Evolutionary conservation across 2,888 invertebrate species (phyloP).

Genomic region (Smittia aterrima): DNA sequence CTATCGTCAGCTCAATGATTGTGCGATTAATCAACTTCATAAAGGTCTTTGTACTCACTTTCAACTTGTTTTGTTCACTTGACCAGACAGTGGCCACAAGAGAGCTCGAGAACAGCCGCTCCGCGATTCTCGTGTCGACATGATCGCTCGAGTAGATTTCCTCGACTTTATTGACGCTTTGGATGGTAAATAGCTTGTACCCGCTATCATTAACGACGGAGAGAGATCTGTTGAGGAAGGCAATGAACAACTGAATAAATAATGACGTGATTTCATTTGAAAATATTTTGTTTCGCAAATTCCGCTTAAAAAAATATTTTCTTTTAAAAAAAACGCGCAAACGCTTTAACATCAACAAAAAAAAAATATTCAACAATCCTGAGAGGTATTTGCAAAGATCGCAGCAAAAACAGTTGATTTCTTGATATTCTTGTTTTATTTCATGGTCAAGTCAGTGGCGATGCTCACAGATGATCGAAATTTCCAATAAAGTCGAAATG

Average conservation of each 20-base stretch:
- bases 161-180: slow-evolving; percentile 51
- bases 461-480: background rate
- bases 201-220: slow-evolving; percentile 50
- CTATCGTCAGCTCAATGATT: no score
- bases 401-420: background rate
- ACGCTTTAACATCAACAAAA: background rate
- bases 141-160: slow-evolving; percentile 53
- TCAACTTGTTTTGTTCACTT: slow-evolving; percentile 52
- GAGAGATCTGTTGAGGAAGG: slow-evolving; percentile 49
- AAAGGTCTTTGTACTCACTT: slow-evolving; percentile 45
- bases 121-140: slow-evolving; percentile 52
- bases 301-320: background rate
- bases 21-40: background rate
- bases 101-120: slow-evolving; percentile 52
- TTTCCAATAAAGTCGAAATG: background rate
- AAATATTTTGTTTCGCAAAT: background rate
- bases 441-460: slow-evolving; percentile 14
- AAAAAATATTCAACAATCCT: background rate
- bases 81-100: slow-evolving; percentile 52
- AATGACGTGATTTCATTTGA: background rate
- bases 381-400: background rate
- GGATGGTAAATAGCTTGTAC: slow-evolving; percentile 51
- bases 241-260: slow-evolving; percentile 41
- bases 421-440: background rate
- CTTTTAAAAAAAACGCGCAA: background rate